Evolutionary conservation across 2,888 invertebrate genomes (phyloP).

Genomic region (Anarsia innoxiella): DNA sequence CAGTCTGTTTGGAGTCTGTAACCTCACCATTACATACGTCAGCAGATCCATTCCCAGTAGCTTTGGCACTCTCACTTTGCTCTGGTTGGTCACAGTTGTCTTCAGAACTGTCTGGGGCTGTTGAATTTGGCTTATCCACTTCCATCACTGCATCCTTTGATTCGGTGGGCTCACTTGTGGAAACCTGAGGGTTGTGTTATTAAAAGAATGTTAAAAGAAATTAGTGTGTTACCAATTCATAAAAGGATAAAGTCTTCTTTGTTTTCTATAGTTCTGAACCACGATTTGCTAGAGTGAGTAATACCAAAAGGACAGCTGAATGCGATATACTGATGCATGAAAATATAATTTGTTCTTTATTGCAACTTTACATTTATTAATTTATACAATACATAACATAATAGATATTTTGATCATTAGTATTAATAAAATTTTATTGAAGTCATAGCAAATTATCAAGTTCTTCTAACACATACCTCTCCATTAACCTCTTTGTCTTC

Average conservation of each 20-base stretch:
- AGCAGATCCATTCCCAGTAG: constrained; percentile 32
- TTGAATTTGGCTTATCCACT: constrained; percentile 39
- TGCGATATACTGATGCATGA: too few relatives aligned
- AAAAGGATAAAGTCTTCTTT: not conserved
- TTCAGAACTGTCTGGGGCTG: constrained; percentile 63
- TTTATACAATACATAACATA: too few relatives aligned
- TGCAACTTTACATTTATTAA: too few relatives aligned
- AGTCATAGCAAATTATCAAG: too few relatives aligned
- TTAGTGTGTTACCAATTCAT: not conserved
- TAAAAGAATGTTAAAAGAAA: constrained; percentile 7
- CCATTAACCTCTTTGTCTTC: constrained; percentile 61
- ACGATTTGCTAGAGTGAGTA: too few relatives aligned
- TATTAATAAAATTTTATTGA: too few relatives aligned
- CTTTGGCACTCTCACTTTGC: constrained; percentile 51
- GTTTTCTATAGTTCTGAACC: too few relatives aligned
- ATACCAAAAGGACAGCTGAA: too few relatives aligned
- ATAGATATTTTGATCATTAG: too few relatives aligned
- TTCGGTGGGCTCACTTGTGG: constrained; percentile 56
- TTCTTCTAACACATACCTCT: too few relatives aligned
- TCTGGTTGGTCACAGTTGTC: constrained; percentile 59
- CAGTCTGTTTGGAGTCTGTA: constrained; percentile 55
- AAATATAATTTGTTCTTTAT: too few relatives aligned
- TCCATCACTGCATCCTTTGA: constrained; percentile 37
- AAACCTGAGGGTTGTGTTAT: constrained; percentile 47
- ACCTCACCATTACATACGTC: constrained; percentile 64